Evolutionary conservation across 1,140 invertebrate species (phyloP).

Genomic region (Formica exsecta): DNA sequence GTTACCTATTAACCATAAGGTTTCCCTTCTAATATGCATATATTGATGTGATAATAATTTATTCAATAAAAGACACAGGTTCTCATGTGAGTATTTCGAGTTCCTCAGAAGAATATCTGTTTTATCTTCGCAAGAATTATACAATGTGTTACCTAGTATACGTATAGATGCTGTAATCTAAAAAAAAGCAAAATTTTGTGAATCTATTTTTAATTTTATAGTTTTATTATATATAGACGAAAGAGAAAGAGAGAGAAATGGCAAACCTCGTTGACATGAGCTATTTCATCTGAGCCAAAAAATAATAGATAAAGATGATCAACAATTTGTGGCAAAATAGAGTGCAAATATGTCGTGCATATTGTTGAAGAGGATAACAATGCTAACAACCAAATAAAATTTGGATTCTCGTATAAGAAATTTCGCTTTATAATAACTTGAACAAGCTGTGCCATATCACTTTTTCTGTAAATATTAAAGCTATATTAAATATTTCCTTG

Average conservation of each 20-base stretch:
- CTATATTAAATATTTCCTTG: not conserved
- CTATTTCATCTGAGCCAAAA: not conserved
- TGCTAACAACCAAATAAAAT: slow-evolving; percentile 80
- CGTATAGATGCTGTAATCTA: slow-evolving; percentile 80
- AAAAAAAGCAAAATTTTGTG: slow-evolving; percentile 28
- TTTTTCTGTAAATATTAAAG: slow-evolving; percentile 73
- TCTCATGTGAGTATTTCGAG: slow-evolving; percentile 71
- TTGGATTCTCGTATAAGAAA: slow-evolving; percentile 61
- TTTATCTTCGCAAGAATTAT: slow-evolving; percentile 73
- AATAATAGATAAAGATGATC: slow-evolving; percentile 57
- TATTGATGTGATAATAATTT: slow-evolving; percentile 78
- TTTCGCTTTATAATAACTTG: slow-evolving; percentile 62
- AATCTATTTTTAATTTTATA: slow-evolving; percentile 5
- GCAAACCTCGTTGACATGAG: slow-evolving; percentile 37
- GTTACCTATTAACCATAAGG: slow-evolving; percentile 83
- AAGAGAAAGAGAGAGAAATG: not conserved
- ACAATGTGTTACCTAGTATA: slow-evolving; percentile 79
- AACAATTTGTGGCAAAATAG: slow-evolving; percentile 52
- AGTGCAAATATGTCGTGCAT: slow-evolving; percentile 68
- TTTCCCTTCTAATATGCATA: slow-evolving; percentile 81
- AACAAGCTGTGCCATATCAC: slow-evolving; percentile 73
- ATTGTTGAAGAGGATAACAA: slow-evolving; percentile 78
- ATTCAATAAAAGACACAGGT: slow-evolving; percentile 67
- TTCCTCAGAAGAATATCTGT: slow-evolving; percentile 76
- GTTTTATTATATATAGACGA: not conserved